Percentiles rank a stretch among this genome's conserved stretches.
Conservation (phyloP, 2,888 invertebrate species). For the Nomada ferruginata region DNA sequence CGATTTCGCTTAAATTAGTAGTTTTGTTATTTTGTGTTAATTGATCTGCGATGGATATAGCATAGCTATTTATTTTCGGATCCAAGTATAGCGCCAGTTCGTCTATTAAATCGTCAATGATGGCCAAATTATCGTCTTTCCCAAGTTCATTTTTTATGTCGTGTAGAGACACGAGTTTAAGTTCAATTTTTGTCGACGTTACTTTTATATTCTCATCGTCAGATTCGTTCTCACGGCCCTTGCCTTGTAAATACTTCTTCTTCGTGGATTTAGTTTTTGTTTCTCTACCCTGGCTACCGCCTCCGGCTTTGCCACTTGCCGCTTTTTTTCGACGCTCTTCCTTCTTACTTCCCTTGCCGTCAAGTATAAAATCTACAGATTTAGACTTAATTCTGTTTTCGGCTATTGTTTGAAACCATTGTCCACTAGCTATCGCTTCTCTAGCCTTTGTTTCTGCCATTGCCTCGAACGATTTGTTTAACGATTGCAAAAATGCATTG, state of each 20-base stretch:
- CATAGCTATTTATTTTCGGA: constrained; percentile 89
- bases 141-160: constrained; percentile 89
- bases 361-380: constrained; percentile 79
- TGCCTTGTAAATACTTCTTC: constrained; percentile 88
- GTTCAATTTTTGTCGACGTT: constrained; percentile 83
- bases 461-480: constrained; percentile 89
- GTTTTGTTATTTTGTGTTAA: constrained; percentile 88
- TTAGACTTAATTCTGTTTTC: constrained; percentile 87
- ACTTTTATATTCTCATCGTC: constrained; percentile 86
- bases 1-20: constrained; percentile 84
- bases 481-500: constrained; percentile 86
- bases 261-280: constrained; percentile 97
- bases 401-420: constrained; percentile 88
- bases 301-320: constrained; percentile 93
- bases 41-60: constrained; percentile 89
- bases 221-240: constrained; percentile 88
- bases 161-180: constrained; percentile 88
- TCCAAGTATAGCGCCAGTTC: constrained; percentile 89
- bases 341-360: constrained; percentile 85
- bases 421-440: constrained; percentile 88
- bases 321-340: constrained; percentile 96
- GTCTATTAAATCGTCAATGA: constrained; percentile 90
- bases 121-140: constrained; percentile 85
- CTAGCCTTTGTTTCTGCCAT: constrained; percentile 89
- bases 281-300: constrained; percentile 96